Percentiles rank a stretch among this genome's conserved stretches.
phyloP scores from a whole-genome alignment of 2,888 invertebrate species.

The Agapostemon virescens region DNA sequence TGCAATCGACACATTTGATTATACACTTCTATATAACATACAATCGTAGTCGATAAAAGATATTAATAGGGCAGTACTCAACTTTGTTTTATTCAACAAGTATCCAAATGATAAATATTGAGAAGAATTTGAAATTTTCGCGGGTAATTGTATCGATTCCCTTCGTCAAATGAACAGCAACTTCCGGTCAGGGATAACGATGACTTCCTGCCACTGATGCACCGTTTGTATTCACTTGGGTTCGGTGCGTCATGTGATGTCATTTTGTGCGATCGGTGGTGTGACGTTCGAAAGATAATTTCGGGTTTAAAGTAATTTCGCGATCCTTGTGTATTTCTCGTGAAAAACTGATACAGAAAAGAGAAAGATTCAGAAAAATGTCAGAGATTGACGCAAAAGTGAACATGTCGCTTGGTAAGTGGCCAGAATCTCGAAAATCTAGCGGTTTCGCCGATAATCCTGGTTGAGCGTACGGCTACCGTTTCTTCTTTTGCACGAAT shows the following conservation, averaged over 20 bases:
- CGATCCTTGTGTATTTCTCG: slow-evolving; percentile 23
- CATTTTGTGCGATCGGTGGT: slow-evolving; percentile 29
- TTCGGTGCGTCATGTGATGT: slow-evolving; percentile 33
- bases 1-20: not conserved
- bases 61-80: not conserved
- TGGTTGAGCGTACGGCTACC: slow-evolving; percentile 75
- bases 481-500: slow-evolving; percentile 65
- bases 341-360: slow-evolving; percentile 24
- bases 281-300: slow-evolving; percentile 35
- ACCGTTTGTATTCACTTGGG: slow-evolving; percentile 37
- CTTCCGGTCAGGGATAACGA: slow-evolving; percentile 20
- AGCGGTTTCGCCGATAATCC: slow-evolving; percentile 69
- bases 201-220: slow-evolving; percentile 27
- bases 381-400: slow-evolving; percentile 79
- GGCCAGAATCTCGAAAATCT: slow-evolving; percentile 70
- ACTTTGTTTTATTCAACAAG: not conserved
- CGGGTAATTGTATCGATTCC: slow-evolving; percentile 8
- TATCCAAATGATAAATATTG: not conserved
- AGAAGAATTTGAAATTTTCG: slow-evolving; percentile 19
- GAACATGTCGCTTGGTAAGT: slow-evolving; percentile 80
- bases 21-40: not conserved
- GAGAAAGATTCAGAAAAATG: slow-evolving; percentile 70
- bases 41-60: not conserved
- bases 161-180: not conserved
- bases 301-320: slow-evolving; percentile 27